Conservation (phyloP, 2,113 vertebrate species). For the Carassius gibelio region DNA sequence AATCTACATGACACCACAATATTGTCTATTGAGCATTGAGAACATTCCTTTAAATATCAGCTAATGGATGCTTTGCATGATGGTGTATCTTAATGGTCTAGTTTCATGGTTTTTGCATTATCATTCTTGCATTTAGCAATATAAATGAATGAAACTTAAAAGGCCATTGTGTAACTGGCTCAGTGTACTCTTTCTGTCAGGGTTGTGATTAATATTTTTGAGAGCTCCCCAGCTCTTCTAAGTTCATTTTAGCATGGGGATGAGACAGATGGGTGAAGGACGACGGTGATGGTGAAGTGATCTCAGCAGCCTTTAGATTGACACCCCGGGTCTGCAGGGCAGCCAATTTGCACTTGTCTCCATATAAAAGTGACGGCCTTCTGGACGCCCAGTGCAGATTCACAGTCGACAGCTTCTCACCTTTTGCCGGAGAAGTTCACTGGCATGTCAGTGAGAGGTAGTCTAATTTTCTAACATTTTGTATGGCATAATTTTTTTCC, state of each 20-base stretch:
- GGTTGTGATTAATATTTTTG: conserved; percentile 22
- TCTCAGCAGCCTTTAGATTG: too few relatives aligned
- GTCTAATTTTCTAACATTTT: too few relatives aligned
- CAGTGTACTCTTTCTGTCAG: not conserved
- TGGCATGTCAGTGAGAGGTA: too few relatives aligned
- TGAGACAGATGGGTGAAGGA: conserved; percentile 40
- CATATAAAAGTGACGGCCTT: too few relatives aligned
- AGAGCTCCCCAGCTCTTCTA: conserved; percentile 2
- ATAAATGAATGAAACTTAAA: not conserved
- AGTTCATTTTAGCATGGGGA: not conserved
- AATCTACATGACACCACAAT: not conserved
- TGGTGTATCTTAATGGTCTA: not conserved
- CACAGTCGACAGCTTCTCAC: too few relatives aligned
- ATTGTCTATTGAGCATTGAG: not conserved
- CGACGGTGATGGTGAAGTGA: not conserved
- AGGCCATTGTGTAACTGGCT: not conserved
- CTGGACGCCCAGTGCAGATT: too few relatives aligned
- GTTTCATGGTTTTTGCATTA: not conserved
- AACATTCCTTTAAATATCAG: not conserved
- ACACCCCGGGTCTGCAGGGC: too few relatives aligned
- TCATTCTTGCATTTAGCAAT: not conserved
- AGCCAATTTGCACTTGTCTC: too few relatives aligned
- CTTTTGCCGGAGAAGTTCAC: too few relatives aligned
- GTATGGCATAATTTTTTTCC: too few relatives aligned
- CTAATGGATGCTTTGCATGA: not conserved